A percentile compares a stretch with the other conserved stretches of the same genome.
Evolutionary conservation across 2,888 invertebrate species (phyloP).

Genomic region (Ceratothoa steindachneri): DNA sequence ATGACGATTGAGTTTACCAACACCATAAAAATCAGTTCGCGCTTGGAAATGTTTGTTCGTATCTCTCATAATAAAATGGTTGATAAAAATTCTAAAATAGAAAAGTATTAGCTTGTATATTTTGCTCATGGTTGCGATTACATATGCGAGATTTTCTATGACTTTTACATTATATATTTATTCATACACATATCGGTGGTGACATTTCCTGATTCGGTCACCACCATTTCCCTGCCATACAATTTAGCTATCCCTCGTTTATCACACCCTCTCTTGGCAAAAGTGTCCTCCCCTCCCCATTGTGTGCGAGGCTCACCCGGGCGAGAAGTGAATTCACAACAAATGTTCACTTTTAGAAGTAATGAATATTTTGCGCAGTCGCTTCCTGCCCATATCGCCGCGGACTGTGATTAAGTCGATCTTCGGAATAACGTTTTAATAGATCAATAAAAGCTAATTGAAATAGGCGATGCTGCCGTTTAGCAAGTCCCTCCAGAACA

Average conservation of each 20-base stretch:
- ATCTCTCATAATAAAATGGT: too few relatives aligned
- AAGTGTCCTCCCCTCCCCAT: background rate
- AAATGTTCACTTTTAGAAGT: slow-evolving; percentile 7
- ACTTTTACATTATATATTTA: too few relatives aligned
- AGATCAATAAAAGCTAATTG: slow-evolving; percentile 12
- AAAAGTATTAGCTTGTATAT: too few relatives aligned
- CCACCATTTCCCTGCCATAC: slow-evolving; percentile 6
- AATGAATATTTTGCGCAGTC: slow-evolving; percentile 8
- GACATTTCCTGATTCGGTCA: too few relatives aligned
- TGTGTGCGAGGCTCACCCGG: background rate
- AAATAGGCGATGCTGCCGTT: background rate
- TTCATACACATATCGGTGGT: too few relatives aligned
- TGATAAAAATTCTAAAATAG: too few relatives aligned
- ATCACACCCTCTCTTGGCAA: slow-evolving; percentile 10
- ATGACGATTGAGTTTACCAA: too few relatives aligned
- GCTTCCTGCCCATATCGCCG: background rate
- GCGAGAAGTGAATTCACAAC: slow-evolving; percentile 11
- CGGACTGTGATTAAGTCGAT: slow-evolving; percentile 1
- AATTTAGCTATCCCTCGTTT: background rate
- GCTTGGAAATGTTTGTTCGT: too few relatives aligned
- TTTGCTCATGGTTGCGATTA: too few relatives aligned
- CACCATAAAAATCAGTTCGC: too few relatives aligned
- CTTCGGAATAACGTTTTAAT: slow-evolving; percentile 3
- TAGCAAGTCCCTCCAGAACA: slow-evolving; percentile 3
- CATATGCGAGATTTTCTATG: too few relatives aligned